These are phyloP conservation scores for Xiphophorus hellerii DNA, from an alignment of 2,113 vertebrate species.

Conservation along the genomic window DNA sequence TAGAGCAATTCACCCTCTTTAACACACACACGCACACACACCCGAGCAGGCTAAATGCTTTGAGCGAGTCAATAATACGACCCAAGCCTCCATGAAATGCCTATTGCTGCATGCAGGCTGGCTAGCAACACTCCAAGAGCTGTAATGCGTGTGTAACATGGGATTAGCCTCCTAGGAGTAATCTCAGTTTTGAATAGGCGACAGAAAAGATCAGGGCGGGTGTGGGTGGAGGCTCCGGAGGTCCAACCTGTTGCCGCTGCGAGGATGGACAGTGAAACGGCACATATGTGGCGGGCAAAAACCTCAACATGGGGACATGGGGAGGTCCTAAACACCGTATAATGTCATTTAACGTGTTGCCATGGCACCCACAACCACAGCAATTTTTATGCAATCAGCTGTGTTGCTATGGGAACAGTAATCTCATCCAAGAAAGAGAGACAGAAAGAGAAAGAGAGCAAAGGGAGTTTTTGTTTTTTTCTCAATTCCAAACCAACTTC, in stretches of 20 bases:
- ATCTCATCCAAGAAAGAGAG: conserved; percentile 70
- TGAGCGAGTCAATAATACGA: conserved; percentile 61
- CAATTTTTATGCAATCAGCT: conserved; percentile 80
- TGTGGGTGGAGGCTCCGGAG: conserved; percentile 13
- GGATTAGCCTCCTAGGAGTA: conserved; percentile 56
- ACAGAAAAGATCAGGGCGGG: conserved; percentile 25
- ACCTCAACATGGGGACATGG: conserved; percentile 6
- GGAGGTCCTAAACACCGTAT: conserved; percentile 25
- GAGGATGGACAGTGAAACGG: not conserved
- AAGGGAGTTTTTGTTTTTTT: conserved; percentile 33
- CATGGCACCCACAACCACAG: conserved; percentile 80
- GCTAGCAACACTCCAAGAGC: conserved; percentile 22
- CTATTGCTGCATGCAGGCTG: conserved; percentile 39
- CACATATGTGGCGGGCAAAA: not conserved
- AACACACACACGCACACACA: not conserved
- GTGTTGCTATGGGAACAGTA: conserved; percentile 83
- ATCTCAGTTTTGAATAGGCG: conserved; percentile 49
- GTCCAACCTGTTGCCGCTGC: conserved; percentile 40
- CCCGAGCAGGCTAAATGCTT: conserved; percentile 48
- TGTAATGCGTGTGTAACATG: conserved; percentile 56
- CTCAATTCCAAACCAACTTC: conserved; percentile 53
- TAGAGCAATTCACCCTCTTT: conserved; percentile 29
- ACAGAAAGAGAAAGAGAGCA: conserved; percentile 32
- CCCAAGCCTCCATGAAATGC: conserved; percentile 65
- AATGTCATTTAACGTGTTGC: conserved; percentile 74